A percentile compares a stretch with the other conserved stretches of the same genome.
Evolutionary conservation across 2,888 invertebrate genomes (phyloP).

Genomic region (Pherbina coryleti): DNA sequence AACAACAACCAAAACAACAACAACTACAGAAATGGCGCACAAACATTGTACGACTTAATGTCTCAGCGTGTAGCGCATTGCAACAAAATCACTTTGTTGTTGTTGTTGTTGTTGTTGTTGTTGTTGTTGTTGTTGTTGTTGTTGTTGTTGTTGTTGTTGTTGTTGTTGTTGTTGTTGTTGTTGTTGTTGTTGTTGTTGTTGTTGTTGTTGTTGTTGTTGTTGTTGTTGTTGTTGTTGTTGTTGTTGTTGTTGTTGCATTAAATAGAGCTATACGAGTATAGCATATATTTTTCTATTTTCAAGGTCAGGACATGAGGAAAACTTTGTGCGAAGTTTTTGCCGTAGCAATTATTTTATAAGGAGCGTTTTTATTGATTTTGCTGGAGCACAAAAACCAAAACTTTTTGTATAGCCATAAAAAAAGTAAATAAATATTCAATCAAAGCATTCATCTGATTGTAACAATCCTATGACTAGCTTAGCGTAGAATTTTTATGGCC

Average conservation of each 20-base stretch:
- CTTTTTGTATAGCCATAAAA: no score
- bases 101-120: no score
- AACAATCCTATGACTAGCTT: no score
- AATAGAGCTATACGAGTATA: neutral
- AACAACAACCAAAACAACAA: neutral
- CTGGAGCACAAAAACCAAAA: neutral
- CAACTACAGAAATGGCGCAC: neutral
- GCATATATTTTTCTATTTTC: slow-evolving; percentile 49
- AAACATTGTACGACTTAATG: neutral
- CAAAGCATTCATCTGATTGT: no score
- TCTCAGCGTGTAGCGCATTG: slow-evolving; percentile 30
- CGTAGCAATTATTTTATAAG: slow-evolving; percentile 32
- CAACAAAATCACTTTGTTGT: neutral
- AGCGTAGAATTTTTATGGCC: no score
- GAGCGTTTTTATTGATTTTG: slow-evolving; percentile 25
- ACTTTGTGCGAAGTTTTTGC: slow-evolving; percentile 51
- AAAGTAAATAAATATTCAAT: no score
- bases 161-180: no score
- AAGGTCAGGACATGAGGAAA: slow-evolving; percentile 64
- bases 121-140: no score
- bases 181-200: no score
- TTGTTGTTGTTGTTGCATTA: slow-evolving; percentile 27
- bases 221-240: no score
- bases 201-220: no score
- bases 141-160: no score